Conservation (phyloP, 2,113 vertebrate genomes). For the Riparia riparia region DNA sequence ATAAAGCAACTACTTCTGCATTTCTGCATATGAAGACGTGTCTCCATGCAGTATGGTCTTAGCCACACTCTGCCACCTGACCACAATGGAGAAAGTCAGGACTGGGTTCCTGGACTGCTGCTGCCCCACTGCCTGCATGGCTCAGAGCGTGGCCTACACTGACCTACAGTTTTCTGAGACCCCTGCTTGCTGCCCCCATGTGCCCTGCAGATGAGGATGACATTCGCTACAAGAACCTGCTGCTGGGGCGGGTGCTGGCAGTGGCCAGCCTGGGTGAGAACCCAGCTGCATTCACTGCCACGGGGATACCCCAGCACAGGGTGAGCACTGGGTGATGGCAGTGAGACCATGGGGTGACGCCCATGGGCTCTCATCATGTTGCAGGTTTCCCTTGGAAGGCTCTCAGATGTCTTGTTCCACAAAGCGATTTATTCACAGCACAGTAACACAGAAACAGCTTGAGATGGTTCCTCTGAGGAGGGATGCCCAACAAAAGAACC, state of each 20-base stretch:
- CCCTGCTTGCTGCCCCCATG: fast-evolving
- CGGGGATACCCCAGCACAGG: fast-evolving
- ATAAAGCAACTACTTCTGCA: background rate
- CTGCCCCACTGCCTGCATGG: fast-evolving
- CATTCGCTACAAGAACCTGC: background rate
- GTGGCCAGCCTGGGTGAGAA: background rate
- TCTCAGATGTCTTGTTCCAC: background rate
- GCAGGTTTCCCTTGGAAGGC: background rate
- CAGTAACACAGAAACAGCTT: background rate
- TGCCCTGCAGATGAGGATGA: background rate
- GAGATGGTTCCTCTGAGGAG: background rate
- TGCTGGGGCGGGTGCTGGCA: background rate
- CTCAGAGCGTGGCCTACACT: fast-evolving
- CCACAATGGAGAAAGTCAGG: fast-evolving
- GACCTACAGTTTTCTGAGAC: background rate
- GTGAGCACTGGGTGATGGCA: too few species aligned
- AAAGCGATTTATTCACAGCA: background rate
- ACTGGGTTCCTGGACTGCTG: background rate
- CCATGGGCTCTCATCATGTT: background rate
- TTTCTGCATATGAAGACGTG: background rate
- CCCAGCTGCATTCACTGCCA: fast-evolving
- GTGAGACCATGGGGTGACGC: background rate
- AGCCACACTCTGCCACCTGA: background rate
- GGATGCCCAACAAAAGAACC: background rate
- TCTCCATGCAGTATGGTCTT: fast-evolving